phyloP scores from a whole-genome alignment of 2,888 invertebrate species.

The Diabrotica balteata region DNA sequence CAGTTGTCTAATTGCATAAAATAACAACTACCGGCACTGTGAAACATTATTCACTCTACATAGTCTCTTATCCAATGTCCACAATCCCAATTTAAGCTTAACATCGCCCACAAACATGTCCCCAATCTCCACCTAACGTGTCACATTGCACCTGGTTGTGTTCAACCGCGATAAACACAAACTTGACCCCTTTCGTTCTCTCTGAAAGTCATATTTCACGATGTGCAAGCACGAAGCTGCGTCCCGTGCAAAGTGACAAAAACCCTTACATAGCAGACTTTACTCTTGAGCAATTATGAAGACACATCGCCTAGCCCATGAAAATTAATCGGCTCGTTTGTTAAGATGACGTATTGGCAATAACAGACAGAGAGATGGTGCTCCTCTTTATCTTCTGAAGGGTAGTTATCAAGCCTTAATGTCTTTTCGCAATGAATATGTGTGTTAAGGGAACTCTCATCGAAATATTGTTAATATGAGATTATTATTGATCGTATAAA shows the following conservation, averaged over 20 bases:
- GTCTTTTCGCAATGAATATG: slow-evolving; percentile 11
- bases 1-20: too few species aligned
- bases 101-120: slow-evolving; percentile 1
- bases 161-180: slow-evolving; percentile 20
- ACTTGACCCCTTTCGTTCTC: slow-evolving; percentile 1
- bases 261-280: slow-evolving; percentile 19
- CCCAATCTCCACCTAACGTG: neutral
- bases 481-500: too few species aligned
- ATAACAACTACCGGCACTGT: too few species aligned
- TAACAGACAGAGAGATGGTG: slow-evolving; percentile 2
- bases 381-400: slow-evolving; percentile 4
- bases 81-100: neutral
- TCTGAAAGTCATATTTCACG: slow-evolving; percentile 20
- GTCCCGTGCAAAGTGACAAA: slow-evolving; percentile 21
- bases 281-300: slow-evolving; percentile 33
- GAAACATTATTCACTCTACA: neutral
- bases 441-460: slow-evolving; percentile 1
- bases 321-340: slow-evolving; percentile 41
- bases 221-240: slow-evolving; percentile 13
- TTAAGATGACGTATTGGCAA: slow-evolving; percentile 39
- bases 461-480: neutral
- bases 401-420: slow-evolving; percentile 11
- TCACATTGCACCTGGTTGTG: slow-evolving; percentile 16
- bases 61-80: neutral
- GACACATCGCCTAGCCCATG: slow-evolving; percentile 37